phyloP scores from a whole-genome alignment of 2,797 vertebrate species.

The Scolopax bukidnonensis region DNA sequence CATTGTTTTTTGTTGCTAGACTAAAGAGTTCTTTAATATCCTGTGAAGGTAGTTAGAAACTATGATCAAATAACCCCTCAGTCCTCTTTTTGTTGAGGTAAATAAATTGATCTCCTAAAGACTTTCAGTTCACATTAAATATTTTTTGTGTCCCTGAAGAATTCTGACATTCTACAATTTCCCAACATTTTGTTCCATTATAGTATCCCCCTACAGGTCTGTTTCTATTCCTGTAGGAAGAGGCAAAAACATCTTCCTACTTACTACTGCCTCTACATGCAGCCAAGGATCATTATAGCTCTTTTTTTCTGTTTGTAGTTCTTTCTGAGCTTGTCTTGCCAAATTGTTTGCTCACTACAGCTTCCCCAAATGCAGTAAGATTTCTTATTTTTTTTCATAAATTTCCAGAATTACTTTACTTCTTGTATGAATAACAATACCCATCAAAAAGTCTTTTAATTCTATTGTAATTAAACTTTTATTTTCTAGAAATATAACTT shows the following conservation, averaged over 20 bases:
- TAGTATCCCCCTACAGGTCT: not conserved
- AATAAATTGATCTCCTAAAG: not conserved
- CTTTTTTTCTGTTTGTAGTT: not conserved
- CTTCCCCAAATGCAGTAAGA: not conserved
- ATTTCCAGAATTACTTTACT: not conserved
- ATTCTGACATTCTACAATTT: not conserved
- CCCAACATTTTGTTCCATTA: not conserved
- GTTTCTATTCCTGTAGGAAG: not conserved
- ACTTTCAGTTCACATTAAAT: not conserved
- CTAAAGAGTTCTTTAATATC: slow-evolving; percentile 21
- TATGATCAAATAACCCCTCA: not conserved
- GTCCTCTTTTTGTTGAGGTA: not conserved
- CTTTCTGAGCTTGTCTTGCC: not conserved
- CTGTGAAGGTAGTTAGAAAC: not conserved
- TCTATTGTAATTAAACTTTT: not conserved
- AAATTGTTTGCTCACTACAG: not conserved
- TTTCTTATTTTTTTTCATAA: not conserved
- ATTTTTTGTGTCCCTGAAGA: not conserved
- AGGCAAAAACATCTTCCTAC: not conserved
- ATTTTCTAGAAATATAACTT: not conserved
- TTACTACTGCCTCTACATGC: not conserved
- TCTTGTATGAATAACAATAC: not conserved
- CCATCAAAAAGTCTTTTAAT: not conserved
- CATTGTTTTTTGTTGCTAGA: not conserved
- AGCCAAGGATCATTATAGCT: not conserved